Base-by-base conservation (phyloP, 1,140 invertebrate species). In the Heliconius himera region DNA sequence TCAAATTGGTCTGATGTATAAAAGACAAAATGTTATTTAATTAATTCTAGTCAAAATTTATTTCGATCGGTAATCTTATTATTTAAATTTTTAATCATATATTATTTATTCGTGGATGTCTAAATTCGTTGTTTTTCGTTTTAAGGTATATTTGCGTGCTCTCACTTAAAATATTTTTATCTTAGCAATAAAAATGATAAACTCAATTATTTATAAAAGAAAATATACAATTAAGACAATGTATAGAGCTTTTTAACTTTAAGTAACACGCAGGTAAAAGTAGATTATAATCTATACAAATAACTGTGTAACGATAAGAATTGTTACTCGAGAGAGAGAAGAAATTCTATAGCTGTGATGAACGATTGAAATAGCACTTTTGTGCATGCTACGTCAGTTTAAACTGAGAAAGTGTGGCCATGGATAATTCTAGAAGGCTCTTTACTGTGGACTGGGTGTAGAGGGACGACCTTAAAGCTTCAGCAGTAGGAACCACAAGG, bases 191-290 rank as follows among this genome's bases (percentile, higher is more conserved):
- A 88, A 91, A 91, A 91, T 93, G 87, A 93, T 93, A 88, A 93
- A 94, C 93, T 94, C 93, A 94, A 94, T 94, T 94, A 93, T 93
- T 92, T 92, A 91, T 93, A 89, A 82, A 83, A 82, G 82, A 46
- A 82, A 81, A 85, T 86, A 77, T 80, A 81, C 89, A 89, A 90
- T 87, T 93, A 93, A 92, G 91, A 91, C 88, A 93, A 92, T 93
- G 93, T 94, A 94, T 94, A 93, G 93, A 94, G 93, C 93, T 94
- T 94, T 88, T 89, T 94, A 94, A 87, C 86, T 86, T 86, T 93
- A 93, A 93, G 92, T 93, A 90, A 88, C 88, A 92, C 85, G 91
- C 89, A 93, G 88, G 89, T 90, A 88, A 87, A 66, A 90, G 70
- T 93, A 93, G 88, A 89, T 86, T 87, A 85, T 88, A 93, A 89